phyloP scores from a whole-genome alignment of 1,140 invertebrate species.

The Dufourea novaeangliae region DNA sequence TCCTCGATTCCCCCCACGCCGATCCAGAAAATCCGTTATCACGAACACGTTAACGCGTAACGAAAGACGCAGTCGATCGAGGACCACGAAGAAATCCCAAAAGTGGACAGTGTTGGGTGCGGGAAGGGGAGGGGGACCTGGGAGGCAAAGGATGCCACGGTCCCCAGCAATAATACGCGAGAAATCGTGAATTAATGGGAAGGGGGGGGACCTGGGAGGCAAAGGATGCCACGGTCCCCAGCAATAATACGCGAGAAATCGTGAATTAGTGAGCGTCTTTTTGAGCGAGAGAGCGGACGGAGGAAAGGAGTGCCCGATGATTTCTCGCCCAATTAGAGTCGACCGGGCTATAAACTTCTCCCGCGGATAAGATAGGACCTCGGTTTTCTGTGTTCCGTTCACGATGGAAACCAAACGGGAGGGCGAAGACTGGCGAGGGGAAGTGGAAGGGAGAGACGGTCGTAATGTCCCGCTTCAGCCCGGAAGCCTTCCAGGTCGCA shows the following conservation, averaged over 20 bases:
- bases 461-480: conserved; percentile 72
- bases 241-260: conserved; percentile 70
- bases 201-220: not conserved
- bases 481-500: conserved; percentile 74
- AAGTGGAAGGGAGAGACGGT: conserved; percentile 32
- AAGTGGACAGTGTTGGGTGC: too few relatives aligned
- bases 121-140: not conserved
- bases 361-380: conserved; percentile 80
- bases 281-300: conserved; percentile 72
- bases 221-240: conserved; percentile 48
- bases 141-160: conserved; percentile 47
- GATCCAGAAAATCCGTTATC: too few relatives aligned
- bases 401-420: conserved; percentile 8
- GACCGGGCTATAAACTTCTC: conserved; percentile 81
- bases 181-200: conserved; percentile 78
- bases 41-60: not conserved
- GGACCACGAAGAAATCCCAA: too few relatives aligned
- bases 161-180: conserved; percentile 66
- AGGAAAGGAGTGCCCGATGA: conserved; percentile 80
- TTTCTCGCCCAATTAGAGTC: conserved; percentile 81
- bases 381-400: conserved; percentile 72
- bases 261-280: too few relatives aligned
- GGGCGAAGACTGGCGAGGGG: not conserved
- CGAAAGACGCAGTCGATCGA: not conserved
- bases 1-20: too few relatives aligned